Evolutionary conservation across 2,797 vertebrate genomes (phyloP).

Genomic region (Danio tinwini): DNA sequence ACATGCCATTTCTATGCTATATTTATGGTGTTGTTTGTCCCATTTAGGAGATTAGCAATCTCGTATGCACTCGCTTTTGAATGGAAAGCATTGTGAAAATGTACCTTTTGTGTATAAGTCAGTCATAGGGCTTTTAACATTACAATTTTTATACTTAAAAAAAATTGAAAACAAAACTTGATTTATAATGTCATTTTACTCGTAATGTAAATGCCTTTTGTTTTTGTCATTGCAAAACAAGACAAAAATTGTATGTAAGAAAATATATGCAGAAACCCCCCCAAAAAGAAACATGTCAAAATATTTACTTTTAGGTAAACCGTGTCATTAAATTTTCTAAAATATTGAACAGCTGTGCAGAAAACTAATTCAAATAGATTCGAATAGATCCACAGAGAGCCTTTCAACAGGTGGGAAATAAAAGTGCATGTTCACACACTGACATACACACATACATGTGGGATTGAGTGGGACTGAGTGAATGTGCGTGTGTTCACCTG

Average conservation of each 20-base stretch:
- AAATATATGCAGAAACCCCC: no score
- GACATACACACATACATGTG: not conserved
- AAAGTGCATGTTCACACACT: not conserved
- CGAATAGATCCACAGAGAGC: conserved; percentile 9
- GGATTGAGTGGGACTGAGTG: conserved; percentile 6
- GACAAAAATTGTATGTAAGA: no score
- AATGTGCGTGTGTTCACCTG: conserved; percentile 46
- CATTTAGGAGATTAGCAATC: not conserved
- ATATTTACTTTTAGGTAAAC: not conserved
- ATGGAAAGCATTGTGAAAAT: not conserved
- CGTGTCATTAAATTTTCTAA: not conserved
- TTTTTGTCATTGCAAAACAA: no score
- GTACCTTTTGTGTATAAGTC: not conserved
- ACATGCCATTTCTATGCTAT: not conserved
- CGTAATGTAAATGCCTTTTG: no score
- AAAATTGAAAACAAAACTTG: no score
- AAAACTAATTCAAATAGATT: no score
- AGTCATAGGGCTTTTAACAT: not conserved
- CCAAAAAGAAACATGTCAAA: not conserved
- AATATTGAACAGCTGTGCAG: conserved; percentile 17
- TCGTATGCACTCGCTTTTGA: not conserved
- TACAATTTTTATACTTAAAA: no score
- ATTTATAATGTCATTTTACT: no score
- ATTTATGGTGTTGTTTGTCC: not conserved
- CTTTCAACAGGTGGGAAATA: conserved; percentile 13